phyloP scores from a whole-genome alignment of 2,888 invertebrate genomes.

The Calephelis perditalis region DNA sequence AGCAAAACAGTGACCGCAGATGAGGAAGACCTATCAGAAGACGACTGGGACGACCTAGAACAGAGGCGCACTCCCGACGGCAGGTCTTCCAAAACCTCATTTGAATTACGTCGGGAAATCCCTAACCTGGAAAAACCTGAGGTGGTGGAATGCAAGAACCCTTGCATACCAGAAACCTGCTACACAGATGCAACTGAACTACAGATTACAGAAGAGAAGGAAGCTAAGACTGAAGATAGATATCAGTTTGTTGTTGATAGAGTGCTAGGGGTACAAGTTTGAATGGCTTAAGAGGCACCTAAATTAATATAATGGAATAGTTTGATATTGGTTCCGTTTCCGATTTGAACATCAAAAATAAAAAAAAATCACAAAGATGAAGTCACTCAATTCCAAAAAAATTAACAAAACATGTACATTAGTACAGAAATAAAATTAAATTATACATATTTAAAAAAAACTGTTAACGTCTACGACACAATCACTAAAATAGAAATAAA shows the following conservation, averaged over 20 bases:
- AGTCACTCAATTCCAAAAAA: too few relatives aligned
- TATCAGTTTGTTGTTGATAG: slow-evolving; percentile 91
- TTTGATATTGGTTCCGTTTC: slow-evolving; percentile 25
- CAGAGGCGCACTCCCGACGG: slow-evolving; percentile 68
- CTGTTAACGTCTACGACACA: too few relatives aligned
- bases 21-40: slow-evolving; percentile 76
- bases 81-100: slow-evolving; percentile 65
- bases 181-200: slow-evolving; percentile 51
- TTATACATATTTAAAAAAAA: too few relatives aligned
- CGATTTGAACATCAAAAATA: too few relatives aligned
- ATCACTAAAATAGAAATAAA: too few relatives aligned
- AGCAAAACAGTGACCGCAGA: slow-evolving; percentile 86
- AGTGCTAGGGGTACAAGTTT: slow-evolving; percentile 91
- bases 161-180: slow-evolving; percentile 39
- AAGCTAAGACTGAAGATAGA: slow-evolving; percentile 73
- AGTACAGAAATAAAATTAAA: too few relatives aligned
- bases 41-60: slow-evolving; percentile 70
- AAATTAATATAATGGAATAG: slow-evolving; percentile 17
- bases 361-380: too few relatives aligned
- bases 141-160: slow-evolving; percentile 57
- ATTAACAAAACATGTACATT: too few relatives aligned
- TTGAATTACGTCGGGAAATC: slow-evolving; percentile 50
- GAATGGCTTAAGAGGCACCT: slow-evolving; percentile 37
- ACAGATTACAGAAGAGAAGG: slow-evolving; percentile 44
- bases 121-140: slow-evolving; percentile 26